These are phyloP conservation scores for Bradypus variegatus DNA, from an alignment of 2,797 vertebrate species.

Conservation along the genomic window DNA sequence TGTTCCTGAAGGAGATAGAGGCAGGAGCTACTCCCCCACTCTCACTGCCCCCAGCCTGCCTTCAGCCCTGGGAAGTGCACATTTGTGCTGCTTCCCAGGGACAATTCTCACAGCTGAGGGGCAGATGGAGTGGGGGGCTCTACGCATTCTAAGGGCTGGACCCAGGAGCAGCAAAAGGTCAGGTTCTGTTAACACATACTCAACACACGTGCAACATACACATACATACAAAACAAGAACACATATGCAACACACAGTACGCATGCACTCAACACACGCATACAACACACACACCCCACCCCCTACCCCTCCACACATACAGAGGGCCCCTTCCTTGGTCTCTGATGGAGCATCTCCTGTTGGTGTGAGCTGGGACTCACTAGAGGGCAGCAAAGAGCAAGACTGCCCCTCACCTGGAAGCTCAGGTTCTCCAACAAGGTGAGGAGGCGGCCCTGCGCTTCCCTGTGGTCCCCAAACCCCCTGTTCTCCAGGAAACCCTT, in stretches of 20 bases:
- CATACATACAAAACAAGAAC: neutral
- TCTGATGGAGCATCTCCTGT: neutral
- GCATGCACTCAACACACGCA: neutral
- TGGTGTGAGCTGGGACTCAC: neutral
- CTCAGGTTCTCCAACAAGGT: neutral
- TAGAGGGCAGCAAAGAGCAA: neutral
- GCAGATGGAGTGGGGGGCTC: neutral
- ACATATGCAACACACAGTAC: neutral
- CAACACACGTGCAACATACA: neutral
- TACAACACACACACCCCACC: neutral
- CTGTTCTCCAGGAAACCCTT: neutral
- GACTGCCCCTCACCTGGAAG: neutral
- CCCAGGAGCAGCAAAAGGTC: neutral
- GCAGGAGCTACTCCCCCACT: accelerated
- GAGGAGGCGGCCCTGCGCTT: neutral
- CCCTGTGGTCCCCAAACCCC: neutral
- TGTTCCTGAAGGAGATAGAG: neutral
- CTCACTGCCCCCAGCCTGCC: too few relatives aligned
- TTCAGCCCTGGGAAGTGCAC: neutral
- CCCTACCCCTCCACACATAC: neutral
- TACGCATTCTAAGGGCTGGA: neutral
- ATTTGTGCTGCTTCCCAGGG: neutral
- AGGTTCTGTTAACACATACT: neutral
- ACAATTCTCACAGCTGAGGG: neutral
- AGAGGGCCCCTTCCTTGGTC: neutral